Conservation (phyloP, 1,140 invertebrate genomes). For the Papilio glaucus region DNA sequence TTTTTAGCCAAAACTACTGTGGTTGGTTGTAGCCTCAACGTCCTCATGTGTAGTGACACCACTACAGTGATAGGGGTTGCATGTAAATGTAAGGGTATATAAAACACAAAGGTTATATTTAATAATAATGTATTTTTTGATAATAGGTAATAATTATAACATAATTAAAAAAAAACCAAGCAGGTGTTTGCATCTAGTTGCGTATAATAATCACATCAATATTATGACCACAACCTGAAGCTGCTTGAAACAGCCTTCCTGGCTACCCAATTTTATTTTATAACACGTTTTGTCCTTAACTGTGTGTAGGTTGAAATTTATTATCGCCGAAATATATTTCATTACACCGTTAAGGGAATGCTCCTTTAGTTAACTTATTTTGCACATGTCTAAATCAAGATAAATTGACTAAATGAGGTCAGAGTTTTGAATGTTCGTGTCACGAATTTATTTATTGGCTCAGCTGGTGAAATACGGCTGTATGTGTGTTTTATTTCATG, state of each 20-base stretch:
- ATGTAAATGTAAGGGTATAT: too few species aligned
- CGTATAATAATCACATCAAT: too few species aligned
- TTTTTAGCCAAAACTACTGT: too few species aligned
- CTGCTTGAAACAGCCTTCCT: neutral
- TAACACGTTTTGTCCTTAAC: neutral
- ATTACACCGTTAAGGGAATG: neutral
- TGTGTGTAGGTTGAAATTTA: neutral
- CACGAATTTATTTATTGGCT: conserved; percentile 28
- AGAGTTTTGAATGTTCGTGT: conserved; percentile 31
- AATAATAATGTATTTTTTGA: too few species aligned
- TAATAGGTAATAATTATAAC: too few species aligned
- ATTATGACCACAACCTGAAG: too few species aligned
- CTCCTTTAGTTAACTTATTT: conserved; percentile 15
- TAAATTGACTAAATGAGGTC: conserved; percentile 29
- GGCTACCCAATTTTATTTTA: neutral
- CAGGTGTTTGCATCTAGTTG: too few species aligned
- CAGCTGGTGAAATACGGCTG: conserved; percentile 17
- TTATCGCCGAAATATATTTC: neutral
- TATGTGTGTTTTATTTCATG: conserved; percentile 25
- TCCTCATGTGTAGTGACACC: too few species aligned
- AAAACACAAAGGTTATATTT: too few species aligned
- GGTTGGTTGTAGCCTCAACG: too few species aligned
- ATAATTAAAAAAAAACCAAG: too few species aligned
- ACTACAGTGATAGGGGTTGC: too few species aligned
- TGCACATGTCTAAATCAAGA: conserved; percentile 28